A percentile compares a stretch with the other conserved stretches of the same genome.
Evolutionary conservation across 2,797 vertebrate species (phyloP).

Genomic region (Crax fasciolata): DNA sequence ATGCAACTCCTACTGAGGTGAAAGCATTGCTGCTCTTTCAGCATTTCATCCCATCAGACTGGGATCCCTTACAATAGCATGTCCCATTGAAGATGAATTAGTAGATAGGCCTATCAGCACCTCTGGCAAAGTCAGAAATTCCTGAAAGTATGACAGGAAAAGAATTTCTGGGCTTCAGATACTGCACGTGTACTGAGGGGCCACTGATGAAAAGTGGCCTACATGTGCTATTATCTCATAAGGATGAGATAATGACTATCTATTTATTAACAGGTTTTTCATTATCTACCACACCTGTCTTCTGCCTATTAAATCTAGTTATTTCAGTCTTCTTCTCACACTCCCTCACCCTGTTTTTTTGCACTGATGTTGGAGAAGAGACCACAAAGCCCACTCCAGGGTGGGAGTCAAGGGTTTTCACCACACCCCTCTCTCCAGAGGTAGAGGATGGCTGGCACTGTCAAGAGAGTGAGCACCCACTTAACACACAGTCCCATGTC

Average conservation of each 20-base stretch:
- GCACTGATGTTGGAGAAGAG: neutral
- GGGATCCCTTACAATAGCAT: neutral
- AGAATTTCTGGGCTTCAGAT: neutral
- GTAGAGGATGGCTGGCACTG: neutral
- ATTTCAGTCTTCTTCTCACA: neutral
- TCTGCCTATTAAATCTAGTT: neutral
- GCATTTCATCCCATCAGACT: neutral
- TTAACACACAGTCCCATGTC: rapidly evolving
- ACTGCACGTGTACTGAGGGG: neutral
- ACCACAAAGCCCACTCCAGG: neutral
- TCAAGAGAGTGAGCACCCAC: neutral
- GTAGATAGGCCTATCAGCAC: neutral
- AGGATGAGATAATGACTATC: neutral
- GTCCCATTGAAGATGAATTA: neutral
- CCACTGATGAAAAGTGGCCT: neutral
- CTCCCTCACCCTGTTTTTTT: neutral
- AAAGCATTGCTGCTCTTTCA: neutral
- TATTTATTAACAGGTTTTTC: neutral
- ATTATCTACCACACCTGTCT: neutral
- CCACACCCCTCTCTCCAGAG: neutral
- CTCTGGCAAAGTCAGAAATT: neutral
- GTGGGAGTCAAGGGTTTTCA: neutral
- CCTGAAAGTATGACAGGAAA: neutral
- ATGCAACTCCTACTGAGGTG: neutral
- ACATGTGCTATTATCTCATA: neutral